These are phyloP conservation scores for Cydia splendana DNA, from an alignment of 1,140 invertebrate genomes.

Conservation along the genomic window DNA sequence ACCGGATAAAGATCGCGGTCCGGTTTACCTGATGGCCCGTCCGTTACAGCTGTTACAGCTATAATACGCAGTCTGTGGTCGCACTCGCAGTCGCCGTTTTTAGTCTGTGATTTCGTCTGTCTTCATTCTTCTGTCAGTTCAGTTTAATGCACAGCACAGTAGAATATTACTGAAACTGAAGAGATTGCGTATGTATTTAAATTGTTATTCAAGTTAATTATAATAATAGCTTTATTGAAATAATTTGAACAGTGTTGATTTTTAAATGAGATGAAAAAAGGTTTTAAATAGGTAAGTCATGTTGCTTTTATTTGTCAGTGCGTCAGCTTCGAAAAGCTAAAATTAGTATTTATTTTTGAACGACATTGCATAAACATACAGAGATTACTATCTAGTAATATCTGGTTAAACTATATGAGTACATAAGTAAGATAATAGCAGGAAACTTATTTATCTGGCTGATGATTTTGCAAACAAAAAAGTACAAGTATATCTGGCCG, in stretches of 20 bases:
- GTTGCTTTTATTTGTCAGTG: background rate
- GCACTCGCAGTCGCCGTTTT: background rate
- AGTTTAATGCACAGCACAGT: background rate
- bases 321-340: constrained; percentile 19
- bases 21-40: too few species aligned
- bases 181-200: background rate
- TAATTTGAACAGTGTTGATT: background rate
- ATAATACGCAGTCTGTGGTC: too few species aligned
- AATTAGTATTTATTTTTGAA: constrained; percentile 31
- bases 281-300: constrained; percentile 1
- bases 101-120: background rate
- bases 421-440: background rate
- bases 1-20: too few species aligned
- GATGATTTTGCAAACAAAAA: background rate
- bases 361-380: constrained; percentile 22
- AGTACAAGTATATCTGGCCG: background rate
- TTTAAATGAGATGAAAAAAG: background rate
- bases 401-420: background rate
- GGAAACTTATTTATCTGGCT: background rate
- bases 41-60: too few species aligned
- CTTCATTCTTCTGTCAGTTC: background rate
- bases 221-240: background rate
- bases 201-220: background rate
- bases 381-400: background rate
- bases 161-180: constrained; percentile 2